Base-by-base conservation (phyloP, 2,888 invertebrate species). In the Nowickia ferox region DNA sequence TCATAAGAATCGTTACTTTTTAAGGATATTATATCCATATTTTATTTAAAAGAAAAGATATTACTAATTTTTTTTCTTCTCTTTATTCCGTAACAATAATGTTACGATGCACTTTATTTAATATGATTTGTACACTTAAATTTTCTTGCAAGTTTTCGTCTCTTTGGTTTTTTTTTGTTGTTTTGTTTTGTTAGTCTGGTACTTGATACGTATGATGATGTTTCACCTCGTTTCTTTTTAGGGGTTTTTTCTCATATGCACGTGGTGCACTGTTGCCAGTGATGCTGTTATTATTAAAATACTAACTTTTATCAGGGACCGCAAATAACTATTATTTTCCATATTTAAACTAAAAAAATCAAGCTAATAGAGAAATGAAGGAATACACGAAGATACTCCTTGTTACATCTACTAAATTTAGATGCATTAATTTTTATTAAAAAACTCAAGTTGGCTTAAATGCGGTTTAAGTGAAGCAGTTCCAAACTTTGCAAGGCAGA, bases 1-100 rank as follows among this genome's bases (percentile, higher is more conserved):
- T 86, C 87, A 42, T 55, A 77, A 8, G 82, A 87, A 79, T 87
- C 79, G 30, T 74, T 51, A 75, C 87, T 87, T 51, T 82, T 69
- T 71, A 87, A 82, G 42, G 86, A 87, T 71, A 87, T 87, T 61
- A 38, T 78, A 72, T 87, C 87, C 77, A 79, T 79, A 53, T 55
- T 84, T 65, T 38, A n/a, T 38, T 17, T 13, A 17, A 1, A 38
- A 9, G 15, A 40, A 40, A 22, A 38, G 15, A 55, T 5, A n/a
- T 68, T 72, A 15, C 30, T 30, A 30, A 30, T 30, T 6, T 30
- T 6, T 46, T 48, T 63, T 30, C 40, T 68, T 74, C 38, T 9
- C 13, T 72, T 72, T 44, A 46, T 53, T 65, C 44, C 53, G 66
- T 57, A 77, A 53, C 10, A 81, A 65, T 30, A 68, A 38, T 42